phyloP scores from a whole-genome alignment of 2,888 invertebrate genomes.

The Sicus ferrugineus region DNA sequence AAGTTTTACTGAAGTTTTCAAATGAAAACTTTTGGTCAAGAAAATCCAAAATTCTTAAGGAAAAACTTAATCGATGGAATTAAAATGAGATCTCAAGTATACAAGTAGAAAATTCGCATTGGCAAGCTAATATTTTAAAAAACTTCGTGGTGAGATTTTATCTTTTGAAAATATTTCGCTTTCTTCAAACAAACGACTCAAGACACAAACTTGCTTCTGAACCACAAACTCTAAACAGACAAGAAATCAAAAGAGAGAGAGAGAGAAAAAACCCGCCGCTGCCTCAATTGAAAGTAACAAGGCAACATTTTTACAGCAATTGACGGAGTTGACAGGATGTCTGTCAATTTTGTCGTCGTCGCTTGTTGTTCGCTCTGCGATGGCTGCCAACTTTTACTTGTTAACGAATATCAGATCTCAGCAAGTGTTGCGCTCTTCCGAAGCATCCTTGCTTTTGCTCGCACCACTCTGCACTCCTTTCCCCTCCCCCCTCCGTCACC shows the following conservation, averaged over 20 bases:
- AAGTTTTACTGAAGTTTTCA: no score
- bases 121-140: no score
- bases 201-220: conserved; percentile 2
- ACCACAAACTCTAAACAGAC: background rate
- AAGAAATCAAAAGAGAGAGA: no score
- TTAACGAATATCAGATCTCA: background rate
- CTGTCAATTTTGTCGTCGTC: background rate
- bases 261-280: no score
- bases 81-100: no score
- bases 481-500: background rate
- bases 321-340: conserved; percentile 17
- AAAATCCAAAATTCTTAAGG: no score
- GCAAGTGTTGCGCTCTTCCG: no score
- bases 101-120: no score
- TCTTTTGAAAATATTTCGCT: background rate
- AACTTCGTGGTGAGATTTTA: background rate
- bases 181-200: conserved; percentile 15
- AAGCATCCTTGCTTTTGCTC: no score
- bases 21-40: no score
- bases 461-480: no score
- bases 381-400: background rate
- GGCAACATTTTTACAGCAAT: conserved; percentile 41
- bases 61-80: no score
- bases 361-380: background rate
- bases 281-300: conserved; percentile 33